Conservation (phyloP, 2,888 invertebrate genomes). For the Phaedon cochleariae region DNA sequence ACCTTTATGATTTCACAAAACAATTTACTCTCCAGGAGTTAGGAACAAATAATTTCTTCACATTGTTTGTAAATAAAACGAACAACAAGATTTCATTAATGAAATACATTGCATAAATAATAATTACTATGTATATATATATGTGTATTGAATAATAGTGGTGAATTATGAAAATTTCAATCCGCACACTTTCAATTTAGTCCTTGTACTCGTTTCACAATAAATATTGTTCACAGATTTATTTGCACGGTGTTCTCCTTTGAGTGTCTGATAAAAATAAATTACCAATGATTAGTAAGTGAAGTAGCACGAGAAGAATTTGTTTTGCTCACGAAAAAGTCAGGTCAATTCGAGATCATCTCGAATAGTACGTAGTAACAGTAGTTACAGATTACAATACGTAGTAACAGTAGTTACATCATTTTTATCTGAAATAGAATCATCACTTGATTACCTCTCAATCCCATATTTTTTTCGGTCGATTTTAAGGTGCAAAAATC, state of each 20-base stretch:
- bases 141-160: constrained; percentile 41
- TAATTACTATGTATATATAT: constrained; percentile 29
- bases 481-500: too few relatives aligned
- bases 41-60: constrained; percentile 1
- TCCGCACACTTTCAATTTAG: constrained; percentile 48
- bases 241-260: constrained; percentile 35
- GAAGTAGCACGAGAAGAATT: constrained; percentile 9
- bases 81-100: constrained; percentile 27
- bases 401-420: too few relatives aligned
- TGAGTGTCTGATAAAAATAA: constrained; percentile 24
- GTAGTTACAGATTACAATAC: too few relatives aligned
- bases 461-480: too few relatives aligned
- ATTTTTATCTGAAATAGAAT: too few relatives aligned
- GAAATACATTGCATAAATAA: constrained; percentile 40
- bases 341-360: neutral
- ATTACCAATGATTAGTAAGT: constrained; percentile 23
- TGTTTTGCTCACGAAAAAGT: neutral
- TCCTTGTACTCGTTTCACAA: constrained; percentile 50
- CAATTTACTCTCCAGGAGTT: constrained; percentile 16
- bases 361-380: too few relatives aligned
- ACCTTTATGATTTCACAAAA: neutral
- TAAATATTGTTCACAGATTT: constrained; percentile 32
- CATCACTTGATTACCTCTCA: too few relatives aligned
- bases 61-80: constrained; percentile 23
- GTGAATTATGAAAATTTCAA: constrained; percentile 48